Evolutionary conservation across 2,888 invertebrate genomes (phyloP).

Genomic region (Drosophila tanythrix): DNA sequence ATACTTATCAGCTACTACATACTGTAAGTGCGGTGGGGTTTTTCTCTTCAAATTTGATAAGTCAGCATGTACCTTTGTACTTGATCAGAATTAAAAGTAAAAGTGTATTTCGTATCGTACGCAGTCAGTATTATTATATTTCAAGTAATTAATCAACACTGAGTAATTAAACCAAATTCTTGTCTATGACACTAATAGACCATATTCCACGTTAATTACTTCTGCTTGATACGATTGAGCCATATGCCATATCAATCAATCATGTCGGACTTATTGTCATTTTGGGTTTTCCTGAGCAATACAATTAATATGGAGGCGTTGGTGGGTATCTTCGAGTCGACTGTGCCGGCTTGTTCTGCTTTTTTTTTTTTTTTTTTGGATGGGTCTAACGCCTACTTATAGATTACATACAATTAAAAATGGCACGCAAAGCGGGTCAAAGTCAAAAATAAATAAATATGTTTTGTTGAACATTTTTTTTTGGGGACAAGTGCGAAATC

Average conservation of each 20-base stretch:
- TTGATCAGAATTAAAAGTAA: not conserved
- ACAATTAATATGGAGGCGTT: not conserved
- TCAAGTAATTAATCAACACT: slow-evolving; percentile 20
- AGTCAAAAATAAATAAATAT: slow-evolving; percentile 60
- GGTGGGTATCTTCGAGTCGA: slow-evolving; percentile 1
- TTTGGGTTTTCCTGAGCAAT: not conserved
- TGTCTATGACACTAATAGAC: slow-evolving; percentile 8
- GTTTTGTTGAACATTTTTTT: slow-evolving; percentile 35
- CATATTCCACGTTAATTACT: not conserved
- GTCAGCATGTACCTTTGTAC: not conserved
- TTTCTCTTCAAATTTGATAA: not conserved
- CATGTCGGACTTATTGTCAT: not conserved
- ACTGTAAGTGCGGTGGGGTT: slow-evolving; percentile 12
- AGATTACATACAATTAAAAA: slow-evolving; percentile 52
- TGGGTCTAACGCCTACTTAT: slow-evolving; percentile 43
- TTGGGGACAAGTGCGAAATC: slow-evolving; percentile 52
- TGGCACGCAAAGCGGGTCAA: slow-evolving; percentile 70
- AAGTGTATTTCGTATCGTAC: not conserved
- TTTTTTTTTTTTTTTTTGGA: not conserved
- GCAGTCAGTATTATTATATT: not conserved
- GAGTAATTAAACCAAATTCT: slow-evolving; percentile 15
- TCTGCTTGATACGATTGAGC: not conserved
- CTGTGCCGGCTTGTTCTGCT: not conserved
- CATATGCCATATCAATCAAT: not conserved
- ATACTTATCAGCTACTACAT: not conserved